Evolutionary conservation across 2,888 invertebrate species (phyloP).

Genomic region (Euclidia mi): DNA sequence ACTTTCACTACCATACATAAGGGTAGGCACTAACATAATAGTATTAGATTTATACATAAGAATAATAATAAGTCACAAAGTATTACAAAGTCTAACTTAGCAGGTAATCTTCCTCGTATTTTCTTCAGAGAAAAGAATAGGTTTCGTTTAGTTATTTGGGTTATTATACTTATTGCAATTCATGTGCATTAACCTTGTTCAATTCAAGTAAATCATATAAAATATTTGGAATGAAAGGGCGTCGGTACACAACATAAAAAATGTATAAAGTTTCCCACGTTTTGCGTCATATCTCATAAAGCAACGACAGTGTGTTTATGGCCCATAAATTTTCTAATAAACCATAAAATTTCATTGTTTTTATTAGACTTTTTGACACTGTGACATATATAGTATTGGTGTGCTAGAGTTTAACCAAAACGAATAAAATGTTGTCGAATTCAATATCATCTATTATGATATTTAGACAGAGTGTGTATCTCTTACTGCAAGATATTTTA

Average conservation of each 20-base stretch:
- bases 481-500: no score
- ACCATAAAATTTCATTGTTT: slow-evolving; percentile 76
- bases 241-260: slow-evolving; percentile 39
- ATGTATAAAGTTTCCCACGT: slow-evolving; percentile 58
- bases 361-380: slow-evolving; percentile 47
- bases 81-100: no score
- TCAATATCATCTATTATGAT: no score
- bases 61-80: no score
- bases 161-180: no score
- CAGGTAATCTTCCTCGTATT: no score
- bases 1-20: no score
- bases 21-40: no score
- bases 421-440: not conserved
- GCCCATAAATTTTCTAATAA: slow-evolving; percentile 80
- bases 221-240: slow-evolving; percentile 39
- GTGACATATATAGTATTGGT: not conserved
- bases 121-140: no score
- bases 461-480: no score
- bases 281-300: slow-evolving; percentile 71
- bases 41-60: no score
- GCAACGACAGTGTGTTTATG: slow-evolving; percentile 78
- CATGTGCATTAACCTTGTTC: slow-evolving; percentile 11
- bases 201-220: slow-evolving; percentile 34
- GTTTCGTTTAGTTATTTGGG: no score
- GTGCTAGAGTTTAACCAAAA: not conserved